Conservation (phyloP, 2,888 invertebrate genomes). For the Drosophila dives region DNA sequence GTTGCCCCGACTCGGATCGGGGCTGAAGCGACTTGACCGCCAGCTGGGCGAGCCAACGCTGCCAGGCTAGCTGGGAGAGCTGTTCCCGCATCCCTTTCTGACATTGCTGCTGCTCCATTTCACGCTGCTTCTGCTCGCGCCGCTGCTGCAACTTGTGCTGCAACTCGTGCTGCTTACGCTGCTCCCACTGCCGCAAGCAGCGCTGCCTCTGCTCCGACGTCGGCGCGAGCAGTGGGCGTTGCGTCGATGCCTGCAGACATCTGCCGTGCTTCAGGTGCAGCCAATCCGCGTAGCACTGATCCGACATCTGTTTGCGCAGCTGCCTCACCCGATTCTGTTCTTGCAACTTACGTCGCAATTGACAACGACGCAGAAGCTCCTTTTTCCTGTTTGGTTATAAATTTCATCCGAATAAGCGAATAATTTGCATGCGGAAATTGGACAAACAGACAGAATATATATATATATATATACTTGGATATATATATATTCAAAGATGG, state of each 20-base stretch:
- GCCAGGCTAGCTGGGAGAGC: conserved; percentile 47
- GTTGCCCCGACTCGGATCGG: neutral
- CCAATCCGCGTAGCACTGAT: conserved; percentile 43
- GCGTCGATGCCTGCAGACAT: neutral
- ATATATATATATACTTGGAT: neutral
- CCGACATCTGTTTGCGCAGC: conserved; percentile 38
- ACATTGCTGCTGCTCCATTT: conserved; percentile 3
- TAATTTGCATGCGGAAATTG: neutral
- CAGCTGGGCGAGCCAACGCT: conserved; percentile 44
- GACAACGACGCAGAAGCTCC: conserved; percentile 17
- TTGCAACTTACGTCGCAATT: conserved; percentile 21
- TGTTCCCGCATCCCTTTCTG: conserved; percentile 31
- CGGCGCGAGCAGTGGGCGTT: neutral
- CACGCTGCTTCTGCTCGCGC: neutral
- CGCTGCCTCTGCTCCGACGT: neutral
- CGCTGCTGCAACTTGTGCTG: neutral
- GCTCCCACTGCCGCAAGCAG: conserved; percentile 35
- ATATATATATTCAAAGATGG: neutral
- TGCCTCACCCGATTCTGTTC: conserved; percentile 17
- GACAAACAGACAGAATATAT: neutral
- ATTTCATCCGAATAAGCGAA: neutral
- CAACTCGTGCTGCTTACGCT: conserved; percentile 33
- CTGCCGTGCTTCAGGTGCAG: conserved; percentile 28
- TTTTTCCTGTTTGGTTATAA: conserved; percentile 23
- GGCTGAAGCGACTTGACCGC: neutral